Evolutionary conservation across 2,888 invertebrate species (phyloP).

Genomic region (Axea sp.): DNA sequence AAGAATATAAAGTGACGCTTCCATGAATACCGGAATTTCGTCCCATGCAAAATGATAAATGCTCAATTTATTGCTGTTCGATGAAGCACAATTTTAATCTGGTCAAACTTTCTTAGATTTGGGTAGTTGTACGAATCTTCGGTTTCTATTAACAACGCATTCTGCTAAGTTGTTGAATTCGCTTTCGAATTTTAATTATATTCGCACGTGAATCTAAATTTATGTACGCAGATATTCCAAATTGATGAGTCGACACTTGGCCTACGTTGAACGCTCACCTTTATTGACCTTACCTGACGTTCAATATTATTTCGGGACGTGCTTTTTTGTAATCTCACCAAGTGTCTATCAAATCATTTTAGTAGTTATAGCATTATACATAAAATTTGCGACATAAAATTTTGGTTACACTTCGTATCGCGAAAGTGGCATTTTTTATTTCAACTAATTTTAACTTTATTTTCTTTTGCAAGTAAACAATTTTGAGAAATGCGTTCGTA

Average conservation of each 20-base stretch:
- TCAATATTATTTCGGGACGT: conserved; percentile 40
- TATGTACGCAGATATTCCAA: conserved; percentile 26
- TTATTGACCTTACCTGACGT: conserved; percentile 46
- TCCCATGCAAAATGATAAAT: no score
- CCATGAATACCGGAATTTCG: no score
- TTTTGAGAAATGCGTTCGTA: conserved; percentile 18
- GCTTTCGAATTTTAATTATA: conserved; percentile 9
- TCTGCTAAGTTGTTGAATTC: background rate
- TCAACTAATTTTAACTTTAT: conserved; percentile 8
- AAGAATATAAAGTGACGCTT: no score
- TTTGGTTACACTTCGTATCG: conserved; percentile 42
- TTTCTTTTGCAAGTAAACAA: conserved; percentile 34
- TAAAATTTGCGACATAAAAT: conserved; percentile 35
- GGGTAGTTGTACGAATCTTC: no score
- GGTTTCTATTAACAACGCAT: background rate
- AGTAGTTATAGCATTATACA: conserved; percentile 26
- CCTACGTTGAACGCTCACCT: conserved; percentile 36
- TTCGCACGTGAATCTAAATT: conserved; percentile 12
- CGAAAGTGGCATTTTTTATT: conserved; percentile 21
- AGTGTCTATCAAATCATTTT: conserved; percentile 40
- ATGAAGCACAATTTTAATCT: no score
- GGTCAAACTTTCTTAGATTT: no score
- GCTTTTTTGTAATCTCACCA: conserved; percentile 44
- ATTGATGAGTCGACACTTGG: conserved; percentile 41
- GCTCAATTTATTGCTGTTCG: no score